Base-by-base conservation (phyloP, 2,113 vertebrate genomes). In the Aspidoscelis tigris region DNA sequence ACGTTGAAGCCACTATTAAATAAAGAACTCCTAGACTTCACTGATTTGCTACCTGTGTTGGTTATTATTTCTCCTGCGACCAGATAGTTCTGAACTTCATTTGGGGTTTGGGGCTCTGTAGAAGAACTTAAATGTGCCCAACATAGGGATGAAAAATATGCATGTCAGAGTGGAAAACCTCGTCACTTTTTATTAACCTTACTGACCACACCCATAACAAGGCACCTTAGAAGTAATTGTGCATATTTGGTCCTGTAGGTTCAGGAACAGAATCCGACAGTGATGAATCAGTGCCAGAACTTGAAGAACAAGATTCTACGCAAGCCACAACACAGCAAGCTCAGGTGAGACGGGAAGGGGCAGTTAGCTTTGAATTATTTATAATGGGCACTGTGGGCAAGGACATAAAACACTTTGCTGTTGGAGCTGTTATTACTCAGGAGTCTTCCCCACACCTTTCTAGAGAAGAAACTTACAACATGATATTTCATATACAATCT, bases 231-330 rank as follows among this genome's bases (percentile, higher is more conserved):
- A 65, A 75, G 26, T 43, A 69, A 4, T 89, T 86, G 92, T 55
- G 0, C 2, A 1, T 80, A 16, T 80, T 75, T 95, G 74, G 88
- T 76, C 84, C 93, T 70, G 7, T 88, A 99, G 99, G 99, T 85
- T 99, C 99, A 24, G 99, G 99, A 89, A 99, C 99, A 88, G 99
- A 99, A 92, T 99, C 99, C 0, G 99, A 99, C 96, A 99, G 98
- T 3, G 99, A 99, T 91, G 99, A 99, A 90, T 99, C 99, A 10
- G 98, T 99, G 89, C 99, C 99, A 92, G 99, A 99, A 65, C 97
- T 99, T 33, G 98, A 99, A 92, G 99, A 99, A 92, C 98, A 99
- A 87, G 99, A 99, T 93, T 98, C 98, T 89, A 96, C 98, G 44
- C 98, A 99, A 93, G 96, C 98, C 90, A 97, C 99, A 21, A 99